These are phyloP conservation scores for Zaprionus kolodkinae DNA, from an alignment of 1,140 invertebrate species.

Conservation along the genomic window DNA sequence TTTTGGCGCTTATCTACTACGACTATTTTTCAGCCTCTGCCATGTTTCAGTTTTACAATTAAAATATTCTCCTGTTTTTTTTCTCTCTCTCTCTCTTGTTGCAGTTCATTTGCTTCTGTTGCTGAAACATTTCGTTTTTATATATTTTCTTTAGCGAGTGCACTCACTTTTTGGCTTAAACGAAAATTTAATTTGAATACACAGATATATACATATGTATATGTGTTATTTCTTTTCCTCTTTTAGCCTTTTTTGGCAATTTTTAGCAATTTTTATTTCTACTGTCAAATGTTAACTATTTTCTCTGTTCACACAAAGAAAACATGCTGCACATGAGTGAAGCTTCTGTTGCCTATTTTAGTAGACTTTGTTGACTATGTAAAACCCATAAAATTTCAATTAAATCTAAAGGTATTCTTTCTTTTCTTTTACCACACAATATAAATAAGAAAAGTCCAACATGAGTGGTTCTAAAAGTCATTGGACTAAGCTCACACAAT, in stretches of 20 bases:
- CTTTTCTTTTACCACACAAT: no score
- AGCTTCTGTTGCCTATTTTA: not conserved
- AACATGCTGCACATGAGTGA: not conserved
- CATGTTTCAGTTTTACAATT: slow-evolving; percentile 25
- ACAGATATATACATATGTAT: slow-evolving; percentile 9
- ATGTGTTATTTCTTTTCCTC: not conserved
- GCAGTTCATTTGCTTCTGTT: not conserved
- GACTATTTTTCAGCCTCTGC: not conserved
- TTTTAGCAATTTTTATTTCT: slow-evolving; percentile 4
- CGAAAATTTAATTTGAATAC: slow-evolving; percentile 65
- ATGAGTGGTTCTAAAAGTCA: no score
- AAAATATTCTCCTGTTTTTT: not conserved
- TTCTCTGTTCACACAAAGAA: slow-evolving; percentile 7
- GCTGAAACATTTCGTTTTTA: slow-evolving; percentile 15
- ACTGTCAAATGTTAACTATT: slow-evolving; percentile 23
- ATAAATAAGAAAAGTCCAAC: no score
- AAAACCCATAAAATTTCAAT: not conserved
- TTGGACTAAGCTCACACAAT: not conserved
- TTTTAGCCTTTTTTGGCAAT: not conserved
- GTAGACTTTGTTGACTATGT: not conserved
- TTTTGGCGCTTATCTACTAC: slow-evolving; percentile 3
- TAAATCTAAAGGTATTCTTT: not conserved
- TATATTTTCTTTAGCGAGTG: not conserved
- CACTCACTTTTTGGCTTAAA: slow-evolving; percentile 58
- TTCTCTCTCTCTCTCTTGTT: not conserved